Base-by-base conservation (phyloP, 2,797 vertebrate species). In the Salarias fasciatus region DNA sequence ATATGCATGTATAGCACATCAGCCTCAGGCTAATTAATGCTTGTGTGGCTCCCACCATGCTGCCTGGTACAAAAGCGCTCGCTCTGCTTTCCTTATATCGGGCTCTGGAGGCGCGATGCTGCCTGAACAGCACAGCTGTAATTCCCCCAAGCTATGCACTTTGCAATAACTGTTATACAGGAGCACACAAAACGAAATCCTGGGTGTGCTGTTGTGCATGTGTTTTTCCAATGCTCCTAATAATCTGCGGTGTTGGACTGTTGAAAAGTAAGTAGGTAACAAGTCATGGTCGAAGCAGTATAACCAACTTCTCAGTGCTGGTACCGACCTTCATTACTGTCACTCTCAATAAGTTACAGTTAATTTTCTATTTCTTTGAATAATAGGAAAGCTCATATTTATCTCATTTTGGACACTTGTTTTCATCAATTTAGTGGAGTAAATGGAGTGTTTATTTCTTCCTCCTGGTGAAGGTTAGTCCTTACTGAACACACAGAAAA, bases 121-220 rank as follows among this genome's bases (percentile, higher is more conserved):
- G 72, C 71, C 71, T 75, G 55, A 85, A 77, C 68, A 79, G 71
- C 77, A 75, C 51, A 46, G 63, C 45, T 69, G 48, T 57, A 82
- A 85, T 79, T 88, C 74, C 56, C 65, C 31, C 35, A 69, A 78
- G 63, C 55, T 49, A 51, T 59, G 50, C 63, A 48, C 58, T 49
- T 50, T 64, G 63, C 60, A 81, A 69, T 65, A 82, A 79, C 55
- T 78, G 76, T 75, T 76, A 55, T 46, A 67, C 48, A 62, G 43
- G 18, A 69, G 59, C 43, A 80, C 51, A 70, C 38, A 69, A 66
- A 58, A 1, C 59, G 76, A 65, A 75, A 65, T 58, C 38, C 69
- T 40, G 55, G 45, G 63, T 56, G 44, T 51, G 58, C 31, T 70
- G 47, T 67, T 60, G 55, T 53, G 29, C 50, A 60, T 46, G 55